A percentile compares a stretch with the other conserved stretches of the same genome.
phyloP scores from a whole-genome alignment of 2,113 vertebrate species.

The Rhabdornis inornatus region DNA sequence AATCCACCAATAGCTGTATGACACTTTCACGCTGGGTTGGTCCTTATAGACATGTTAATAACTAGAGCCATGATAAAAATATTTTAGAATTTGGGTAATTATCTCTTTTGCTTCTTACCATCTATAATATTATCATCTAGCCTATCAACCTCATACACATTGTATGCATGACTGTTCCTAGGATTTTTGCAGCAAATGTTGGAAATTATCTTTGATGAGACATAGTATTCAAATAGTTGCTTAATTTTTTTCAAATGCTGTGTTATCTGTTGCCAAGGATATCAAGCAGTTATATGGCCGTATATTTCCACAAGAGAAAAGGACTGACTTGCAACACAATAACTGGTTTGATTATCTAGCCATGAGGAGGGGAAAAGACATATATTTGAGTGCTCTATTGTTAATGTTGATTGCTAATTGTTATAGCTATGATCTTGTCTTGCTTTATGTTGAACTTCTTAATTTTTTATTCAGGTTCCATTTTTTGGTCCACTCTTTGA shows the following conservation, averaged over 20 bases:
- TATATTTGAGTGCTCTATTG: constrained; percentile 45
- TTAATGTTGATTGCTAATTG: constrained; percentile 64
- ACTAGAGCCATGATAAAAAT: background rate
- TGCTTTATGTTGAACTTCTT: constrained; percentile 60
- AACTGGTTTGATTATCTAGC: constrained; percentile 56
- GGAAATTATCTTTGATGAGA: constrained; percentile 31
- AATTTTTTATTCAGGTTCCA: constrained; percentile 84
- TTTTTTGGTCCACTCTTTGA: constrained; percentile 98
- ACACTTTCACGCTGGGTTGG: background rate
- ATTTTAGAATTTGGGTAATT: background rate
- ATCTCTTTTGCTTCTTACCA: background rate
- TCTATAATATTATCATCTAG: background rate
- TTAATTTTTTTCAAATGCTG: constrained; percentile 33
- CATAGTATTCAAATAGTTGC: constrained; percentile 8
- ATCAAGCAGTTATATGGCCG: constrained; percentile 13
- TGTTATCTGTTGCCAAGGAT: constrained; percentile 50
- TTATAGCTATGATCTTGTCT: constrained; percentile 40
- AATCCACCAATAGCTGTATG: background rate
- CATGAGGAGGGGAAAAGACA: background rate
- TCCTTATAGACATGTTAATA: background rate
- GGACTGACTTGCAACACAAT: constrained; percentile 45
- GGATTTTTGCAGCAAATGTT: background rate
- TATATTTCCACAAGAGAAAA: constrained; percentile 37
- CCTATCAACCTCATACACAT: background rate
- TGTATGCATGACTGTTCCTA: background rate